phyloP scores from a whole-genome alignment of 2,113 vertebrate genomes.

The Laterallus jamaicensis region DNA sequence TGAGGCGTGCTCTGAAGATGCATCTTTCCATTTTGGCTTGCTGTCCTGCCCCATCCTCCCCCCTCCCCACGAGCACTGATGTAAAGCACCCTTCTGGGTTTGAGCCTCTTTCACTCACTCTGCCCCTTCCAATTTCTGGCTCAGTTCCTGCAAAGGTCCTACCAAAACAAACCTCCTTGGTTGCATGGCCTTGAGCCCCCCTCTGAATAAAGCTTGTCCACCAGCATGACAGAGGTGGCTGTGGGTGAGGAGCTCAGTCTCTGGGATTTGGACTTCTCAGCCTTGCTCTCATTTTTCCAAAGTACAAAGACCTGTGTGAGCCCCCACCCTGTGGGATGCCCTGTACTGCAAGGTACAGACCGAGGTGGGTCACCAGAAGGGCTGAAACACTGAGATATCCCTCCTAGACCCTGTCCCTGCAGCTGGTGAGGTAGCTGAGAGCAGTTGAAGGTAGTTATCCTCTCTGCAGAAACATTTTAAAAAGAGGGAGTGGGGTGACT shows the following conservation, averaged over 20 bases:
- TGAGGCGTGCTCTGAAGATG: neutral
- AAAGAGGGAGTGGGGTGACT: neutral
- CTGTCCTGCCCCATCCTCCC: neutral
- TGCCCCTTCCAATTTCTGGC: neutral
- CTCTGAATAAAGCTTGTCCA: neutral
- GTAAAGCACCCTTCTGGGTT: neutral
- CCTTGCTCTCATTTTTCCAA: neutral
- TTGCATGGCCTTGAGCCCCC: neutral
- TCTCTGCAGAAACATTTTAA: fast-evolving
- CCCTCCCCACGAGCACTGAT: fast-evolving
- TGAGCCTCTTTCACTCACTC: neutral
- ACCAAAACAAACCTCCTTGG: neutral
- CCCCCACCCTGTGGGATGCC: neutral
- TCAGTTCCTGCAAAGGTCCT: neutral
- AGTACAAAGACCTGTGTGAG: neutral
- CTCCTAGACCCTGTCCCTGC: neutral
- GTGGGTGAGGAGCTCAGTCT: neutral
- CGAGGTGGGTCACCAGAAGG: neutral
- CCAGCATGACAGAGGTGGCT: neutral
- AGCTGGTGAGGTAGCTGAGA: neutral
- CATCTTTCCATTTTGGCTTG: neutral
- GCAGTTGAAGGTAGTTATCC: neutral
- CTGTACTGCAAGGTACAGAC: too few relatives aligned
- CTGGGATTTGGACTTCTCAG: neutral
- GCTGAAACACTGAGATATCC: neutral